Base-by-base conservation (phyloP, 1,140 invertebrate species). In the Hyphantria cunea region DNA sequence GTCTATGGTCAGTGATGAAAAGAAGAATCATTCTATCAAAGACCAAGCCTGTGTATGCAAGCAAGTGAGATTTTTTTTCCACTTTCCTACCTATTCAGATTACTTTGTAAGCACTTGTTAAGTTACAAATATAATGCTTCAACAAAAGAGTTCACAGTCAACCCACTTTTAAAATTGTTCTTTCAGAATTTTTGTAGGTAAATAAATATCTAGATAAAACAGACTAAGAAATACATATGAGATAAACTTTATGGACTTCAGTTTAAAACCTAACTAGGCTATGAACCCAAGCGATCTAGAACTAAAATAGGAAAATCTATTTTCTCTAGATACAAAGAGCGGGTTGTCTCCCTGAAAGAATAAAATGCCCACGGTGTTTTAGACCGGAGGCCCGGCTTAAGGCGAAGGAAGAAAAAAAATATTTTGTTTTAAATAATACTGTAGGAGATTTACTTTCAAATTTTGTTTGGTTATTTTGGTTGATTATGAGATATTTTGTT, bases 331-430 rank as follows among this genome's bases (percentile, higher is more conserved):
- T 42, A 60, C 48, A 60, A 60, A 60, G 12, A 44, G 13, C 31
- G 55, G 45, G 47, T 50, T 14, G 48, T 50, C 56, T 60, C 47
- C 13, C 47, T 47, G 37, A 51, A 60, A 51, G 52, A 60, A 45
- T 68, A 66, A 60, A 67, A 67, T 52, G 56, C 48, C 48, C 37
- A 51, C 48, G 15, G 34, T 49, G 34, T 58, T 49, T 58, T 44
- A 60, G 34, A 60, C 48, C 39, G 47, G 17, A 47, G 37, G 9
- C 9, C n/a, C 41, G 41, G 14, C 31, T 60, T 51, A 60, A 60
- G 56, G 56, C 37, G 9, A 42, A 60, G 45, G 45, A n/a, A 50
- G 11, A 6, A 9, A 32, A 14, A 11, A 10, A 41, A 14, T 50
- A 42, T 49, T 41, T 39, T 11, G 8, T 56, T 56, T 48, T 48